These are phyloP conservation scores for Ochotona princeps DNA, from an alignment of 2,113 vertebrate genomes.

Conservation along the genomic window DNA sequence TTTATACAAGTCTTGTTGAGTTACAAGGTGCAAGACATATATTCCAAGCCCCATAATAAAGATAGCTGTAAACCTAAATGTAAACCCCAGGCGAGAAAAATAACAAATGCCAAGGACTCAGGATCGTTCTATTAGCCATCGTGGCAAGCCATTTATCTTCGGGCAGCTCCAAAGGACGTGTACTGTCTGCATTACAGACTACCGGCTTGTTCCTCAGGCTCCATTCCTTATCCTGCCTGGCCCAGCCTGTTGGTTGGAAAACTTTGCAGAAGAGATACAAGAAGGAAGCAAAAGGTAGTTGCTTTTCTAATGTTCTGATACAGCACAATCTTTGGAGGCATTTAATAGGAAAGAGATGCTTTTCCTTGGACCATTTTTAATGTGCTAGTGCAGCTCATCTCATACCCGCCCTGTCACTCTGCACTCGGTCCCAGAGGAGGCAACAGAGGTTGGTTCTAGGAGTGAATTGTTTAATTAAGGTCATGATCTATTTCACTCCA, in stretches of 20 bases:
- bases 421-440: not conserved
- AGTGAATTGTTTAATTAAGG: not conserved
- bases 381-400: slow-evolving; percentile 3
- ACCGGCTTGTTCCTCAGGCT: not conserved
- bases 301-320: not conserved
- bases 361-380: not conserved
- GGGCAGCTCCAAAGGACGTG: not conserved
- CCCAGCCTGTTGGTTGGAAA: not conserved
- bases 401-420: not conserved
- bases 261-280: not conserved
- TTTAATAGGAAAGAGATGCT: not conserved
- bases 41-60: not conserved
- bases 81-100: not conserved
- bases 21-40: not conserved
- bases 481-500: not conserved
- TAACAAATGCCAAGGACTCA: not conserved
- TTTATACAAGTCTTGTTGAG: not conserved
- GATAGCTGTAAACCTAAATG: not conserved
- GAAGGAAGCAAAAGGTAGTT: not conserved
- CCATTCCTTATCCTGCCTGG: accelerated
- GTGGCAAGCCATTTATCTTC: not conserved
- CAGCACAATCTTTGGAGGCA: not conserved
- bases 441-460: not conserved
- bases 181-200: not conserved
- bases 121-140: not conserved